phyloP scores from a whole-genome alignment of 2,888 invertebrate genomes.

The Listrodromus nycthemerus region DNA sequence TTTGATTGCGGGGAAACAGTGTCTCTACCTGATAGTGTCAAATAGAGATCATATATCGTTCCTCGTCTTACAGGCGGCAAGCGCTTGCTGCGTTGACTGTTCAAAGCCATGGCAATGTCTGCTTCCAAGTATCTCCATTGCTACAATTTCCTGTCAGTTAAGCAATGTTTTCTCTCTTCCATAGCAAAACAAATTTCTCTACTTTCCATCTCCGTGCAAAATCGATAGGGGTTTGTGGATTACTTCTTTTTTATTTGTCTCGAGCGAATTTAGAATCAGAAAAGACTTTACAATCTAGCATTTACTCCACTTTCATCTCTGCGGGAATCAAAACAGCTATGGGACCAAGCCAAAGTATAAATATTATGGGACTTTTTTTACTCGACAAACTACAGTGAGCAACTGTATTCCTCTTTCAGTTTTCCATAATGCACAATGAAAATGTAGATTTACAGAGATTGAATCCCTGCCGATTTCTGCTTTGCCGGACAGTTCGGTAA shows the following conservation, averaged over 20 bases:
- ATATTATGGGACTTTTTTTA: constrained; percentile 10
- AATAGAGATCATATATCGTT: constrained; percentile 93
- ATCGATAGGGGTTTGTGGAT: neutral
- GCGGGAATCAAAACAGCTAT: neutral
- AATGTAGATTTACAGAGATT: neutral
- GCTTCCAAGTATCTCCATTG: constrained; percentile 89
- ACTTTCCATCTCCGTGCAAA: constrained; percentile 3
- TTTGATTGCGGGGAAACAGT: constrained; percentile 73
- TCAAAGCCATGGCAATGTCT: constrained; percentile 89
- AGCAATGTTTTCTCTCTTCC: constrained; percentile 71
- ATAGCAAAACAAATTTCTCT: constrained; percentile 8
- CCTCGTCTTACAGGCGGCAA: constrained; percentile 93
- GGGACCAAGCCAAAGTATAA: constrained; percentile 5
- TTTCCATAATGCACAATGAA: neutral
- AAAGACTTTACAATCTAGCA: neutral
- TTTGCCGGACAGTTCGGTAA: neutral
- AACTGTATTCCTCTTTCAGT: neutral
- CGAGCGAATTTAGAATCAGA: neutral
- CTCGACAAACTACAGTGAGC: constrained; percentile 4
- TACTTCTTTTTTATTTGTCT: neutral
- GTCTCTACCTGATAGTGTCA: constrained; percentile 94
- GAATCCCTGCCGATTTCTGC: neutral
- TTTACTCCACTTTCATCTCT: neutral
- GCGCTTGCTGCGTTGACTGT: constrained; percentile 91
- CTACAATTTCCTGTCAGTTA: constrained; percentile 83